phyloP scores from a whole-genome alignment of 2,888 invertebrate species.

The Drosophila percnosoma region DNA sequence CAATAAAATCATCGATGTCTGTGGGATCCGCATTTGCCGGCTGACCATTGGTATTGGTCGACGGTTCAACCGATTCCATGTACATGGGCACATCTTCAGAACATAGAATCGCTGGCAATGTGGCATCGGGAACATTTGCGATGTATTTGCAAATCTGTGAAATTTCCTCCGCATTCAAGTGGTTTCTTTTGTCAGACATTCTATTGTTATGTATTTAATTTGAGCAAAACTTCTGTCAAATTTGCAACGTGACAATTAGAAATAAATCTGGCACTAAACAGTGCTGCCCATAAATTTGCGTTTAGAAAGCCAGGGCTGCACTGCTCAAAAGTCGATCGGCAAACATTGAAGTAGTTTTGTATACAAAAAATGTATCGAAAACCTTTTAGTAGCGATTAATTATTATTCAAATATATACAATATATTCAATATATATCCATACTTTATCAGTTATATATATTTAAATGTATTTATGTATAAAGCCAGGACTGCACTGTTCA shows the following conservation, averaged over 20 bases:
- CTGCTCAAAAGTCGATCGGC: not conserved
- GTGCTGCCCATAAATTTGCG: constrained; percentile 2
- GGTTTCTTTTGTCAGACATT: constrained; percentile 24
- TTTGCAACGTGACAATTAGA: not conserved
- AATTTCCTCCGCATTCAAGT: not conserved
- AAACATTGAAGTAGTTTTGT: not conserved
- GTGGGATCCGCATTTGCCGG: not conserved
- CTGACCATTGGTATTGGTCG: too few relatives aligned
- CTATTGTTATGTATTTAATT: not conserved
- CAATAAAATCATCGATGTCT: fast-evolving
- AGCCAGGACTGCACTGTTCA: not conserved
- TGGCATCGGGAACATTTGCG: not conserved
- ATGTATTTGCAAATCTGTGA: not conserved
- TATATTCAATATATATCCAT: too few relatives aligned
- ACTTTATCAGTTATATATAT: too few relatives aligned
- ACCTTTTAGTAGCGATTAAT: too few relatives aligned
- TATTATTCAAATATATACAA: too few relatives aligned
- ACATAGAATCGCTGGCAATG: too few relatives aligned
- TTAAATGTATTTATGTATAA: too few relatives aligned
- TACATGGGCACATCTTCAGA: not conserved
- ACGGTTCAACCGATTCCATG: too few relatives aligned
- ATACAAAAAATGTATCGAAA: too few relatives aligned
- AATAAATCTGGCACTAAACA: not conserved
- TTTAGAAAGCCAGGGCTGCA: not conserved
- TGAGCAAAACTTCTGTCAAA: not conserved